phyloP scores from a whole-genome alignment of 2,113 vertebrate genomes.

The Struthio camelus region DNA sequence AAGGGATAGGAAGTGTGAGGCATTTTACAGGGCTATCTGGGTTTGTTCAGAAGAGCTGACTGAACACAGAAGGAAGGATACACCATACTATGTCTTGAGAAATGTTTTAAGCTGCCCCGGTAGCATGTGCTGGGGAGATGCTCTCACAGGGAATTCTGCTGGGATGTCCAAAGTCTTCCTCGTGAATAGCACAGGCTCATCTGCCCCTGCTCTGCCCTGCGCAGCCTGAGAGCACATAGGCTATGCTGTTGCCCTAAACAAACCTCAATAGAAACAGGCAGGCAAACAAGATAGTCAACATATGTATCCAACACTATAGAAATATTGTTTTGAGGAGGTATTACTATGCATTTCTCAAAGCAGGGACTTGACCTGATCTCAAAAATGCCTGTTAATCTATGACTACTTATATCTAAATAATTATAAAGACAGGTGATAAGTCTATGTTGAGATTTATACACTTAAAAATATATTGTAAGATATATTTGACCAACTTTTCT shows the following conservation, averaged over 20 bases:
- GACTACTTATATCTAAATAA: background rate
- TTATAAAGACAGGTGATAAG: background rate
- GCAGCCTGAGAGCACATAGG: background rate
- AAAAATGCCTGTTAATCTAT: background rate
- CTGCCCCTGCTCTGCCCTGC: background rate
- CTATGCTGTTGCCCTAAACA: background rate
- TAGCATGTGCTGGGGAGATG: background rate
- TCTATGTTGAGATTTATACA: background rate
- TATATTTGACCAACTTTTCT: background rate
- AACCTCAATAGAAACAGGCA: accelerated
- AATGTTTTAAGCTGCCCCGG: background rate
- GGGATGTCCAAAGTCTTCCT: background rate
- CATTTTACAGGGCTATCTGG: background rate
- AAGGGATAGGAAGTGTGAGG: background rate
- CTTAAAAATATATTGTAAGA: background rate
- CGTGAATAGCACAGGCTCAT: accelerated
- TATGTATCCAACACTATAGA: background rate
- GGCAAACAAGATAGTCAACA: background rate
- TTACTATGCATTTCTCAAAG: background rate
- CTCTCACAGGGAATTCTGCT: background rate
- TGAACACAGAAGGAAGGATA: background rate
- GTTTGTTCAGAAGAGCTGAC: background rate
- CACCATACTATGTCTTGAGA: background rate
- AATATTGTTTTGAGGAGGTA: background rate
- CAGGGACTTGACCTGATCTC: background rate